Evolutionary conservation across 1,140 invertebrate species (phyloP), one percentile per base, ranked within the genome.

Genomic region (Apocrypta bakeri): DNA sequence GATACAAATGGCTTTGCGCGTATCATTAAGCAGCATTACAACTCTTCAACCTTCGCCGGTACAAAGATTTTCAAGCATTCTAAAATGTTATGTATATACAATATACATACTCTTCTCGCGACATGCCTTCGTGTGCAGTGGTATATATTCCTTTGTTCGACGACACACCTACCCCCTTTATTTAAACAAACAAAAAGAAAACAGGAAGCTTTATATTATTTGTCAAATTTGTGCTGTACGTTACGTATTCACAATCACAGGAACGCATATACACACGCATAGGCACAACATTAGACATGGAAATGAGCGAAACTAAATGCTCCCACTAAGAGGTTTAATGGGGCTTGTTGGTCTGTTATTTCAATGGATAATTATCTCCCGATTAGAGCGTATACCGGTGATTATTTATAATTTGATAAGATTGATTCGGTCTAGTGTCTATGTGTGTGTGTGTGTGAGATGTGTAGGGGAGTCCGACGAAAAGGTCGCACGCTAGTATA

Each of bases 281-380:
- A 2, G 63, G 24, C 31, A 48, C 24, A 61, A 82, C 69, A 76
- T 77, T 82, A 76, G 42, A 77, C 37, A 76, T 82, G 64, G 63
- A 82, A 82, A 77, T 48, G 66, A 82, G 81, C 68, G 81, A 72
- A 78, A 78, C 81, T 72, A 82, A 82, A 82, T 77, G 73, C 73
- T 61, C 31, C 12, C 42, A 31, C 73, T 75, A 63, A 77, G 29
- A n/a, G 21, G 24, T 29, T 61, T 71, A 77, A 71, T 82, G 40
- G 66, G 64, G 7, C 42, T 40, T 9, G 68, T 40, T 81, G 7
- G 24, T 8, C 71, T 21, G 33, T 21, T 37, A 27, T 40, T 73
- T 73, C 69, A 37, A 66, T 66, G 61, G 37, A 12, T 29, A 75
- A 81, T 75, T 81, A 75, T 56, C 25, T 68, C 72, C 33, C 64